These are phyloP conservation scores for Mycalesis mineus DNA, from an alignment of 2,888 invertebrate genomes.

Conservation along the genomic window DNA sequence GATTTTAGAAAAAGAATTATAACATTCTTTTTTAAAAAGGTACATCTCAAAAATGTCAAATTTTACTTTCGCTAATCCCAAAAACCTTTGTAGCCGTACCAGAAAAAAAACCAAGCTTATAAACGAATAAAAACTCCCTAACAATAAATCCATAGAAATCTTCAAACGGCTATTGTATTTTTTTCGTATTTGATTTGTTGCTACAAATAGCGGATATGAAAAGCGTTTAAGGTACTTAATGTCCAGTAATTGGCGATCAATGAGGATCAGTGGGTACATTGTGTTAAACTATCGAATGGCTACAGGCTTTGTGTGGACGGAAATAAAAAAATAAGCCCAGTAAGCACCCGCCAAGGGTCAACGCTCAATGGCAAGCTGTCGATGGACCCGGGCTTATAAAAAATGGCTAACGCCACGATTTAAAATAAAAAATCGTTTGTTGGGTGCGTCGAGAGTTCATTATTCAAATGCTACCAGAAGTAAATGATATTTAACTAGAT, in stretches of 20 bases:
- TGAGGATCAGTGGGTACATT: constrained; percentile 78
- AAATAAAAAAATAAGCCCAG: constrained; percentile 55
- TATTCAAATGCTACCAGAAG: constrained; percentile 6
- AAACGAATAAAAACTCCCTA: constrained; percentile 57
- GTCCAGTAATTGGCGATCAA: constrained; percentile 79
- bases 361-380: constrained; percentile 55
- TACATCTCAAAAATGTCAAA: constrained; percentile 37
- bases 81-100: constrained; percentile 49
- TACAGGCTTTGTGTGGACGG: constrained; percentile 59
- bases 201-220: constrained; percentile 74
- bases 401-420: constrained; percentile 12
- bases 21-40: constrained; percentile 33
- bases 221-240: constrained; percentile 77
- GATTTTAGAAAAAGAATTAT: too few species aligned
- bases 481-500: constrained; percentile 6
- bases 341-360: constrained; percentile 63
- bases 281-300: constrained; percentile 66
- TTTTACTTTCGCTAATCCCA: constrained; percentile 45
- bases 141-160: constrained; percentile 59
- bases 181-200: constrained; percentile 71
- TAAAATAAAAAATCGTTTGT: constrained; percentile 7
- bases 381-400: constrained; percentile 30
- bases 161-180: constrained; percentile 63
- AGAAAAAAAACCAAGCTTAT: constrained; percentile 53
- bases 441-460: constrained; percentile 3